Conservation (phyloP, 2,113 vertebrate species). For the Pterocles burchelli region DNA sequence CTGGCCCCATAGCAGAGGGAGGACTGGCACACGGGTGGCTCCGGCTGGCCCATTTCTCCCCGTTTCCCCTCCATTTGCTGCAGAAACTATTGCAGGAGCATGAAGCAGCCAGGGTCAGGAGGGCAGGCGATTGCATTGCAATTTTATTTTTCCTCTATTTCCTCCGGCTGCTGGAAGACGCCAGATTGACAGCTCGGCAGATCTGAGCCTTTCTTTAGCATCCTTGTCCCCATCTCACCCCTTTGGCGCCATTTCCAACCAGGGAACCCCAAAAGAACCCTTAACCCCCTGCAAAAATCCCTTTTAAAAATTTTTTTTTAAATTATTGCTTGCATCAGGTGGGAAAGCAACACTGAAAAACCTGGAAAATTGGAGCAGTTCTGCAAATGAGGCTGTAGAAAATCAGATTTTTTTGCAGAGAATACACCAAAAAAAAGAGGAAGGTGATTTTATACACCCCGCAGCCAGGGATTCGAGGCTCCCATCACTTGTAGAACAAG, state of each 20-base stretch:
- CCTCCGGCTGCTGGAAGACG: neutral
- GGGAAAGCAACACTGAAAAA: accelerated
- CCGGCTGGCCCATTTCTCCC: neutral
- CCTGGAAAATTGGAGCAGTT: accelerated
- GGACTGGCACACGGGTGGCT: accelerated
- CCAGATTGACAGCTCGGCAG: neutral
- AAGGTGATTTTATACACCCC: neutral
- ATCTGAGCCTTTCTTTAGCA: neutral
- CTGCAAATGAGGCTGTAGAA: neutral
- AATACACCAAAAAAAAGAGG: accelerated
- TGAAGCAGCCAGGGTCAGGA: neutral
- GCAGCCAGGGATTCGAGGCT: accelerated
- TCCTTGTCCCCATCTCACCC: neutral
- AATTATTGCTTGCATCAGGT: neutral
- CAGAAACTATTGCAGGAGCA: neutral
- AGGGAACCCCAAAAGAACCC: neutral
- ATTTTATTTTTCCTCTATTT: neutral
- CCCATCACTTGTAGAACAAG: neutral
- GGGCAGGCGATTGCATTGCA: neutral
- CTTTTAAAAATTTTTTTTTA: accelerated
- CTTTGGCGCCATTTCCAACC: neutral
- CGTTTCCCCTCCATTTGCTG: neutral
- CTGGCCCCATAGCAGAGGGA: accelerated
- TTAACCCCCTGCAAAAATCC: neutral
- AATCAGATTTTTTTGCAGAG: neutral